Evolutionary conservation across 53 echinoderm and acorn worm genomes (phyloP).

Genomic region (Henricia sp.): DNA sequence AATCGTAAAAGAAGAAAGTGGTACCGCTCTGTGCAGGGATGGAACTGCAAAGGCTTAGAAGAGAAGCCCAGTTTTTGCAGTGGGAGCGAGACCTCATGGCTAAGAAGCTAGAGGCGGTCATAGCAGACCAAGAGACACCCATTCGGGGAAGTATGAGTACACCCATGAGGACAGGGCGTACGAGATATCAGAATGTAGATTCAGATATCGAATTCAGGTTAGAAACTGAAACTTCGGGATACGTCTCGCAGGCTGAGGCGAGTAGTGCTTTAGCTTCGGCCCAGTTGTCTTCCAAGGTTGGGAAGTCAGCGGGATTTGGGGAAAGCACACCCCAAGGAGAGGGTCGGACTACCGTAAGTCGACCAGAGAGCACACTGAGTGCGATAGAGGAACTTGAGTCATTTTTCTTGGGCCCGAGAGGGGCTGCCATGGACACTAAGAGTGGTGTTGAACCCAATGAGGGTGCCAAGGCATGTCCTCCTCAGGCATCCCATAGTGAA

Average conservation of each 20-base stretch:
- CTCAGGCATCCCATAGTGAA: neutral
- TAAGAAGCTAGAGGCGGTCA: neutral
- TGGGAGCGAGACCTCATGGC: neutral
- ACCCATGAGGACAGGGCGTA: neutral
- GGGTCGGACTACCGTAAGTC: neutral
- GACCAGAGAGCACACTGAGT: neutral
- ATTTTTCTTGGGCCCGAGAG: slow-evolving; percentile 3
- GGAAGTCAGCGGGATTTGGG: neutral
- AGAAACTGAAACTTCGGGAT: neutral
- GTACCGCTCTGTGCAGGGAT: neutral
- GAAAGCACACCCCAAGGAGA: neutral
- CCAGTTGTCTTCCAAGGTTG: neutral
- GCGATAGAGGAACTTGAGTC: slow-evolving; percentile 3
- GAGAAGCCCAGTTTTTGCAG: neutral
- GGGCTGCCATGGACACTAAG: neutral
- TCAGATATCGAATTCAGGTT: neutral
- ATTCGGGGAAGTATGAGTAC: neutral
- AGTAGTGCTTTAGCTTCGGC: neutral
- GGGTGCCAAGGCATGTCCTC: neutral
- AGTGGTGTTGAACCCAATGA: neutral
- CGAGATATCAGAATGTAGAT: neutral
- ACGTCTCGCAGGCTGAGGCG: neutral
- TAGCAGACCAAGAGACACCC: neutral
- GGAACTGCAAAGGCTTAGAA: neutral
- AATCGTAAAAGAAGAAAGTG: neutral